phyloP scores from a whole-genome alignment of 2,888 invertebrate species.

The Xestia xanthographa region DNA sequence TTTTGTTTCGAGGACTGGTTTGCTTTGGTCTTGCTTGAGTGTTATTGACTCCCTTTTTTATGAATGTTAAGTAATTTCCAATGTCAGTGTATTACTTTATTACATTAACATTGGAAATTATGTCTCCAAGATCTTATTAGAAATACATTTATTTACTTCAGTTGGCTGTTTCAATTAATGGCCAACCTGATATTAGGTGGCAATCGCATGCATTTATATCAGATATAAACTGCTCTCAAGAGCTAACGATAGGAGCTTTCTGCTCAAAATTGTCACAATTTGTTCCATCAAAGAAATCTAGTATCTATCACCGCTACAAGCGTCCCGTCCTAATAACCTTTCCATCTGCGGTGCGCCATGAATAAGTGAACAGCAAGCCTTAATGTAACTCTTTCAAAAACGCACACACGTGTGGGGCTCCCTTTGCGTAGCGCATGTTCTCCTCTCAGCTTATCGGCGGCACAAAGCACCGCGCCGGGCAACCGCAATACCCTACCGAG shows the following conservation, averaged over 20 bases:
- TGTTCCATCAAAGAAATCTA: slow-evolving; percentile 6
- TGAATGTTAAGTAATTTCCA: neutral
- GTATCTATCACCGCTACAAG: slow-evolving; percentile 36
- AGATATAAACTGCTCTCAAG: neutral
- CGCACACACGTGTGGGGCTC: slow-evolving; percentile 73
- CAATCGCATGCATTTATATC: neutral
- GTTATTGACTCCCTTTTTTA: neutral
- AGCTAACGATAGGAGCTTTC: neutral
- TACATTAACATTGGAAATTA: neutral
- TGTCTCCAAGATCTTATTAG: neutral
- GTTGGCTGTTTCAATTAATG: too few species aligned
- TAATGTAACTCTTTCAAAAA: slow-evolving; percentile 84
- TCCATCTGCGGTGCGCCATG: slow-evolving; percentile 73
- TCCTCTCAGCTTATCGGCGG: slow-evolving; percentile 69
- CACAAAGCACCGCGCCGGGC: slow-evolving; percentile 80
- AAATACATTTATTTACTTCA: neutral
- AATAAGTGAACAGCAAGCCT: slow-evolving; percentile 83
- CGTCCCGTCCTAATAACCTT: slow-evolving; percentile 73
- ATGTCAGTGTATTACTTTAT: neutral
- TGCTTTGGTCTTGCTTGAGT: neutral
- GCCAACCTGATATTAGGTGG: neutral
- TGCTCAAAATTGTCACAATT: neutral
- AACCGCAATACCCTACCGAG: slow-evolving; percentile 77
- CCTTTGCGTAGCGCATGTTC: slow-evolving; percentile 78
- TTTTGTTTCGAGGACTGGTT: neutral